Percentiles rank a stretch among this genome's conserved stretches.
phyloP scores from a whole-genome alignment of 2,797 vertebrate genomes.

The Clarias laeviceps region DNA sequence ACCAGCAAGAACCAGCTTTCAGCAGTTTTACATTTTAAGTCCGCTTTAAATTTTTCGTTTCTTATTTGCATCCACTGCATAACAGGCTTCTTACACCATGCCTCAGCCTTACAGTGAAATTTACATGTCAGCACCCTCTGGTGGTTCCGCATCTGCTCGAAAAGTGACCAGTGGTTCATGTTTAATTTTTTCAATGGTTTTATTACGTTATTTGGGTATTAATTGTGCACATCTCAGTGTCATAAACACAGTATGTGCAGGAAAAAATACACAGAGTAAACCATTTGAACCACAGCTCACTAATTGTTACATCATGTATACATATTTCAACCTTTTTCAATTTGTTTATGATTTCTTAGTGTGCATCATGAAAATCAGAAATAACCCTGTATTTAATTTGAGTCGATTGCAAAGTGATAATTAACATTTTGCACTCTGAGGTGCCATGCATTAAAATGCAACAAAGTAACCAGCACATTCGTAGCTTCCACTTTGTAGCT shows the following conservation, averaged over 20 bases:
- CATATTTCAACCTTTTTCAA: background rate
- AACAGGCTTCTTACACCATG: background rate
- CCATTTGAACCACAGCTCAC: background rate
- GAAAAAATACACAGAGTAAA: too few relatives aligned
- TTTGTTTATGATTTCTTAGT: background rate
- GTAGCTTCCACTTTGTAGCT: too few relatives aligned
- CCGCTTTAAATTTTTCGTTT: background rate
- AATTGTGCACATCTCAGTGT: background rate
- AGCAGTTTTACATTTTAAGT: background rate
- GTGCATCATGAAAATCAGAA: too few relatives aligned
- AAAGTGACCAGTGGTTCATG: background rate
- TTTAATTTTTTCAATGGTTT: background rate
- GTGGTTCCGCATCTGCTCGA: background rate
- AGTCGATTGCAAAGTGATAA: background rate
- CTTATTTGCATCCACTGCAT: background rate
- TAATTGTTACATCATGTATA: too few relatives aligned
- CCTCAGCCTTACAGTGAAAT: background rate
- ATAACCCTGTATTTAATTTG: background rate
- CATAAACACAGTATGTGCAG: background rate
- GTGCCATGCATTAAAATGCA: background rate
- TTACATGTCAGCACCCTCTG: slow-evolving; percentile 13
- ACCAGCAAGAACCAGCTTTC: background rate
- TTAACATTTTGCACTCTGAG: background rate
- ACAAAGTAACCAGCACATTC: background rate
- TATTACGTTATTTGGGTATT: background rate